Conservation (phyloP, 2,797 vertebrate genomes). For the Acanthurus lineatus region DNA sequence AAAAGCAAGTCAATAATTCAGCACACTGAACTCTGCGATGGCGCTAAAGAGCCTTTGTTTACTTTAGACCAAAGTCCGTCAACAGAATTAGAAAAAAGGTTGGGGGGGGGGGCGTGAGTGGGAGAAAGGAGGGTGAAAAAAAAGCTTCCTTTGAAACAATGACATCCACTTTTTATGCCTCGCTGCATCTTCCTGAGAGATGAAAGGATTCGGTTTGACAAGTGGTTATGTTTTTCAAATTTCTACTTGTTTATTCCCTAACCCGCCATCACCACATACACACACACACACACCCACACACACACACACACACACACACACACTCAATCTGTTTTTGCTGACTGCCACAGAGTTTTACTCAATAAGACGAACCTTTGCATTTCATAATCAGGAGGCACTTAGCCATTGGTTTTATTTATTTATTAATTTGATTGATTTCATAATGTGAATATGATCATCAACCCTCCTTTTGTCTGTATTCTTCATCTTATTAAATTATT, state of each 20-base stretch:
- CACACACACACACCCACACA: too few relatives aligned
- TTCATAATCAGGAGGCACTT: conserved; percentile 7
- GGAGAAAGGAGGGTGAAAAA: background rate
- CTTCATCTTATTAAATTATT: background rate
- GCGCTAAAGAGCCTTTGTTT: conserved; percentile 53
- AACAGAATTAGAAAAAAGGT: conserved; percentile 12
- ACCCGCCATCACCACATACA: too few relatives aligned
- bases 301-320: too few relatives aligned
- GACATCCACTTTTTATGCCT: conserved; percentile 33
- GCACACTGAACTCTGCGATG: conserved; percentile 39
- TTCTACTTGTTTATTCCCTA: conserved; percentile 41
- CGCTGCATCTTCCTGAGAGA: conserved; percentile 20
- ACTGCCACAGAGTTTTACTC: background rate
- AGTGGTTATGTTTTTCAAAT: conserved; percentile 21
- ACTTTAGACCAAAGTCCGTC: conserved; percentile 46
- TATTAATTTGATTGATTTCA: too few relatives aligned
- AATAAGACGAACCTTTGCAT: conserved; percentile 19
- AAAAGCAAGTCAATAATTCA: conserved; percentile 69
- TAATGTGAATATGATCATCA: too few relatives aligned
- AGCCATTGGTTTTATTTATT: too few relatives aligned
- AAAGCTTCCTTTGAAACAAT: conserved; percentile 39
- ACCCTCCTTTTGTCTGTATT: background rate
- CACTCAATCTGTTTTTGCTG: conserved; percentile 12
- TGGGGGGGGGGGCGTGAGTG: background rate
- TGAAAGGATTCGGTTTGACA: conserved; percentile 44